phyloP scores from a whole-genome alignment of 2,888 invertebrate genomes.

The Microchrysa polita region DNA sequence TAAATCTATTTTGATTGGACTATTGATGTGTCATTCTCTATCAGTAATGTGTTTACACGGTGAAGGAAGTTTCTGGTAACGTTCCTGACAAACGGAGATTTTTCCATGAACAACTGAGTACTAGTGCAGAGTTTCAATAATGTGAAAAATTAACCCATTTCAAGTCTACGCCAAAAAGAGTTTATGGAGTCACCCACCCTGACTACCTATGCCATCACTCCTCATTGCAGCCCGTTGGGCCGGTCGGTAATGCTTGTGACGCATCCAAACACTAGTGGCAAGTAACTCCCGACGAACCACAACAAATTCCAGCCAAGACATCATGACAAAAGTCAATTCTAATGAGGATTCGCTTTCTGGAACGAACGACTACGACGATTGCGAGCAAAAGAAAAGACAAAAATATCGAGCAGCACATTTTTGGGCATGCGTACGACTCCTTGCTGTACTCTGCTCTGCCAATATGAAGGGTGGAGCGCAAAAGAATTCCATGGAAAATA shows the following conservation, averaged over 20 bases:
- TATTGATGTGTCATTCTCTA: not conserved
- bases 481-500: not conserved
- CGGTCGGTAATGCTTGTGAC: not conserved
- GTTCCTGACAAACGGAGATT: not conserved
- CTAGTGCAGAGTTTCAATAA: too few species aligned
- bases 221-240: too few species aligned
- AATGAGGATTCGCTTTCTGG: not conserved
- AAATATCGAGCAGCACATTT: conserved; percentile 22
- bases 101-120: too few species aligned
- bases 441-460: not conserved
- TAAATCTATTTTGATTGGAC: too few species aligned
- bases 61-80: not conserved
- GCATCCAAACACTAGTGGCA: not conserved
- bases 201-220: too few species aligned
- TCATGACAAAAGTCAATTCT: conserved; percentile 3
- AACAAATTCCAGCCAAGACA: not conserved
- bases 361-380: too few species aligned
- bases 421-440: conserved; percentile 23
- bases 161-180: too few species aligned
- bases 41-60: not conserved
- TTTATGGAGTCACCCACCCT: too few species aligned
- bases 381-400: not conserved
- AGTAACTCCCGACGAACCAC: not conserved
- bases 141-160: too few species aligned
- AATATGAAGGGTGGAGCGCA: conserved; percentile 25